A percentile compares a stretch with the other conserved stretches of the same genome.
These are phyloP conservation scores for Pilophorus perplexus DNA, from an alignment of 2,888 invertebrate genomes.

Conservation along the genomic window DNA sequence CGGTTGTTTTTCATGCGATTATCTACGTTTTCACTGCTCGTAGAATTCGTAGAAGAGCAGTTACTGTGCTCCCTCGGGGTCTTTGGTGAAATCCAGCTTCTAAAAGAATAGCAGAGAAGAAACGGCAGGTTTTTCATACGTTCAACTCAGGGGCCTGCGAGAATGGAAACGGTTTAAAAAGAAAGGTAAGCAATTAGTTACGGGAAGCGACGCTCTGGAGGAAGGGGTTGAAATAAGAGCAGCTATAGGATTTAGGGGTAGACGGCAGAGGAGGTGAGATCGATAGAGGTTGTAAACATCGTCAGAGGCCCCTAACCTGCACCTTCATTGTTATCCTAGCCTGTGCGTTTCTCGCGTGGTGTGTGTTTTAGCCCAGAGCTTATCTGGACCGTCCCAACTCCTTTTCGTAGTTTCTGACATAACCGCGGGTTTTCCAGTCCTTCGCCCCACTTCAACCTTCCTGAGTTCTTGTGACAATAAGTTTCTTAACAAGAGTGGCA, in stretches of 20 bases:
- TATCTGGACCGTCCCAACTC: too few relatives aligned
- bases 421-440: too few relatives aligned
- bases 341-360: not conserved
- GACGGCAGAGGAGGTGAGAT: not conserved
- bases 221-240: constrained; percentile 20
- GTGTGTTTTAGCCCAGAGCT: constrained; percentile 1
- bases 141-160: not conserved
- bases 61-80: too few relatives aligned
- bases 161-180: not conserved
- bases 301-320: constrained; percentile 5
- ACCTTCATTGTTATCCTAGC: constrained; percentile 1
- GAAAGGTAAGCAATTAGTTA: constrained; percentile 7
- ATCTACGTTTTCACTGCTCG: too few relatives aligned
- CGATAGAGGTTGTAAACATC: constrained; percentile 26
- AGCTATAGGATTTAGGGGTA: constrained; percentile 21
- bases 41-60: too few relatives aligned
- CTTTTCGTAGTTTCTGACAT: too few relatives aligned
- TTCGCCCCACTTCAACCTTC: too few relatives aligned
- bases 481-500: too few relatives aligned
- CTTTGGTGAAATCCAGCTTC: too few relatives aligned
- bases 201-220: not conserved
- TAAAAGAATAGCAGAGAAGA: too few relatives aligned
- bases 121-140: not conserved
- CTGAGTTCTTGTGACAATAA: too few relatives aligned
- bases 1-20: too few relatives aligned